These are phyloP conservation scores for Clitarchus hookeri DNA, from an alignment of 2,888 invertebrate genomes.

Conservation along the genomic window DNA sequence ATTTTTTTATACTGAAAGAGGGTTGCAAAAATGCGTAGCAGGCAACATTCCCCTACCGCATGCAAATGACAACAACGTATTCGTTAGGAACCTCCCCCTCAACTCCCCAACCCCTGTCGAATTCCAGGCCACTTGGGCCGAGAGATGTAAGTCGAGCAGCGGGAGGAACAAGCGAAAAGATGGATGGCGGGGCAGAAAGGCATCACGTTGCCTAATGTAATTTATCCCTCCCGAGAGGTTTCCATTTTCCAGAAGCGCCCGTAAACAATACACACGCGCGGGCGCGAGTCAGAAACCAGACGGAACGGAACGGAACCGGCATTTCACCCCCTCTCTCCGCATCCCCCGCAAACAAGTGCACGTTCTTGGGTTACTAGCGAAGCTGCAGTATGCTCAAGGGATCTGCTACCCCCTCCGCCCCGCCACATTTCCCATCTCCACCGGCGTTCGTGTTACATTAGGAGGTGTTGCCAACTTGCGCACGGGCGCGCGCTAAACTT, in stretches of 20 bases:
- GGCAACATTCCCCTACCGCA: background rate
- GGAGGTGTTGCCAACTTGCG: background rate
- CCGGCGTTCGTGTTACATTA: background rate
- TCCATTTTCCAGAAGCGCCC: conserved; percentile 7
- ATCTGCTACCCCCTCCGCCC: background rate
- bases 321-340: background rate
- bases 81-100: background rate
- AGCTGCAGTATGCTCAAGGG: conserved; percentile 3
- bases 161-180: background rate
- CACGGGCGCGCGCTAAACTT: too few relatives aligned
- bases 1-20: too few relatives aligned
- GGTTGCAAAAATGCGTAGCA: too few relatives aligned
- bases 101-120: background rate
- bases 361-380: background rate
- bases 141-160: background rate
- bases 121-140: too few relatives aligned
- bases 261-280: background rate
- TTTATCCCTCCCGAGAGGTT: background rate
- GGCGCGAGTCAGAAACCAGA: background rate
- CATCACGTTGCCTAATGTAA: conserved; percentile 9
- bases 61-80: background rate
- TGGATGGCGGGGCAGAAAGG: background rate
- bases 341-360: background rate
- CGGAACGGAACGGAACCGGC: background rate
- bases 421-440: background rate